phyloP scores from a whole-genome alignment of 2,113 vertebrate species.

The Colossoma macropomum region DNA sequence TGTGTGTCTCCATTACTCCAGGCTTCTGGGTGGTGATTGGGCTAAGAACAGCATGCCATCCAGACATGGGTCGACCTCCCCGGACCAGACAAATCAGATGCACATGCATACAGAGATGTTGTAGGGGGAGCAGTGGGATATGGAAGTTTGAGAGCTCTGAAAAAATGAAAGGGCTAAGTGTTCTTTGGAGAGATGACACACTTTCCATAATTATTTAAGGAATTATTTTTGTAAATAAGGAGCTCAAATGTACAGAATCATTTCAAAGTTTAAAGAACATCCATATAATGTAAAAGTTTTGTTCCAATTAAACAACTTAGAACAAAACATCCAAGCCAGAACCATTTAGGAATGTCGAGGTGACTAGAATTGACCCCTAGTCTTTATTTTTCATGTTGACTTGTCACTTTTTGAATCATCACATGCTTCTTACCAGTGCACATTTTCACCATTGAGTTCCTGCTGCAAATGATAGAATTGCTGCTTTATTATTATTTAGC shows the following conservation, averaged over 20 bases:
- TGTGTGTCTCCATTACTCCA: constrained; percentile 57
- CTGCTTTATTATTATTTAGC: background rate
- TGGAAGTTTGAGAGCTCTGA: background rate
- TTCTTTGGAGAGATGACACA: too few relatives aligned
- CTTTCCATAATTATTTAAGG: too few relatives aligned
- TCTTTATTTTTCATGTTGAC: too few relatives aligned
- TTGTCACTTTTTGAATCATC: background rate
- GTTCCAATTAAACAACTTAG: too few relatives aligned
- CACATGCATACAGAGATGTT: constrained; percentile 14
- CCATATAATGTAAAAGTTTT: too few relatives aligned
- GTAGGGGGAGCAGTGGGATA: background rate
- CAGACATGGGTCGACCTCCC: constrained; percentile 55
- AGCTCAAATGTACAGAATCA: too few relatives aligned
- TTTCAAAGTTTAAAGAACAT: too few relatives aligned
- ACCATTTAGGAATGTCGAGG: too few relatives aligned
- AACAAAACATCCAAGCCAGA: too few relatives aligned
- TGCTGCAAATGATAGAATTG: background rate
- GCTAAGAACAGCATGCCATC: constrained; percentile 57
- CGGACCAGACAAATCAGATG: constrained; percentile 44
- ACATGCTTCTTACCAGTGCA: too few relatives aligned
- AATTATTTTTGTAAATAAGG: too few relatives aligned
- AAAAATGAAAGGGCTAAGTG: background rate
- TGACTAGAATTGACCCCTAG: too few relatives aligned
- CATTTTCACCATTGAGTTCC: background rate
- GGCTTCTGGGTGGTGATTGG: constrained; percentile 26